These are phyloP conservation scores for Ornithorhynchus anatinus DNA, from an alignment of 2,113 vertebrate species.

Conservation along the genomic window DNA sequence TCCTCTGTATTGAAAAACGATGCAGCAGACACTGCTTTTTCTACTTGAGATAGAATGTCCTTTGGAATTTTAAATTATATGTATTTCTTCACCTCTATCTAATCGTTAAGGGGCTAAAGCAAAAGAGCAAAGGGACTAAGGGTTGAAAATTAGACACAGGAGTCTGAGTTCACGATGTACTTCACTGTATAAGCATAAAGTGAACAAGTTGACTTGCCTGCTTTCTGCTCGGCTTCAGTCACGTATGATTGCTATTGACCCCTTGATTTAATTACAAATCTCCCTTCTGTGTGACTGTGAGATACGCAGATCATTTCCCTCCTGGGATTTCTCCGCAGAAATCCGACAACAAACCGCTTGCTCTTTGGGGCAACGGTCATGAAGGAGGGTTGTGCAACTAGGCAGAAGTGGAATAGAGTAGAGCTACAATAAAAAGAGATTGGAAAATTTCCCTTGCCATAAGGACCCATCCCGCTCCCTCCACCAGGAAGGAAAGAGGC, in stretches of 20 bases:
- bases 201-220: not conserved
- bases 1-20: too few species aligned
- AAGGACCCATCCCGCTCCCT: not conserved
- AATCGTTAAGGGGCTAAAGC: not conserved
- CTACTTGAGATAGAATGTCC: too few species aligned
- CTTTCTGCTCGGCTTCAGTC: not conserved
- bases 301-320: not conserved
- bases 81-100: not conserved
- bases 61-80: not conserved
- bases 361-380: not conserved
- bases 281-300: not conserved
- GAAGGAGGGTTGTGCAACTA: not conserved
- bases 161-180: not conserved
- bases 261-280: not conserved
- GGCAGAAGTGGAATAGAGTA: too few species aligned
- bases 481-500: too few species aligned
- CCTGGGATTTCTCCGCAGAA: not conserved
- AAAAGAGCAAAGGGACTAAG: slow-evolving; percentile 22
- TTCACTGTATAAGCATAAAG: not conserved
- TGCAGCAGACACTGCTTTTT: too few species aligned
- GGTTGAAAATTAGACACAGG: not conserved
- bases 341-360: not conserved
- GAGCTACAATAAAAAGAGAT: too few species aligned
- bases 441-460: too few species aligned
- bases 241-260: not conserved